Conservation (phyloP, 2,888 invertebrate genomes). For the Gasteruption jaculator region DNA sequence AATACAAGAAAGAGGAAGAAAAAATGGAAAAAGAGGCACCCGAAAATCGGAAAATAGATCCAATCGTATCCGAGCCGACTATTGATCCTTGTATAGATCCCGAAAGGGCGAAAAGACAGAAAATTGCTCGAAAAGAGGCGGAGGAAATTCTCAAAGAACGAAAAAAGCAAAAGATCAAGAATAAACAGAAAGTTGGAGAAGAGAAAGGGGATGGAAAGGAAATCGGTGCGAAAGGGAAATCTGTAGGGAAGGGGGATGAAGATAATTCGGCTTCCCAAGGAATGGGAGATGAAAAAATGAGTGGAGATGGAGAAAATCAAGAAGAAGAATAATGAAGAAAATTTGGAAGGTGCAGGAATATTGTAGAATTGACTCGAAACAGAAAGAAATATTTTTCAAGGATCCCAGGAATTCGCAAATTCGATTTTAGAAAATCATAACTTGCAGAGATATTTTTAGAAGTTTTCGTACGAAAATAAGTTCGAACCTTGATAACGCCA, state of each 20-base stretch:
- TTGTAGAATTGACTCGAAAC: neutral
- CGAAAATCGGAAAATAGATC: slow-evolving; percentile 22
- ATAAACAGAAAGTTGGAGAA: neutral
- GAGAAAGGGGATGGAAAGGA: slow-evolving; percentile 5
- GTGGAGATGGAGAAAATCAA: neutral
- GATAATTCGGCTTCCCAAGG: no score
- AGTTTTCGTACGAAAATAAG: no score
- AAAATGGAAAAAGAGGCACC: slow-evolving; percentile 3
- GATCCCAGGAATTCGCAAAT: no score
- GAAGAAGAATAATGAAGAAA: slow-evolving; percentile 4
- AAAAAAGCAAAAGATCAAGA: slow-evolving; percentile 12
- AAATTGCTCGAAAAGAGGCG: slow-evolving; percentile 27
- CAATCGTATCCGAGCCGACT: slow-evolving; percentile 29
- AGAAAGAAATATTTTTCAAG: no score
- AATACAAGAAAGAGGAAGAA: slow-evolving; percentile 20
- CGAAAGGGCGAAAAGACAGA: slow-evolving; percentile 27
- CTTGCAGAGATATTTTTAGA: no score
- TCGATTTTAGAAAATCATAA: no score
- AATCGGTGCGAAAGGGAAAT: no score
- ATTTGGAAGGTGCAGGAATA: neutral
- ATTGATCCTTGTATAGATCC: slow-evolving; percentile 36
- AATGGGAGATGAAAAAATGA: slow-evolving; percentile 1
- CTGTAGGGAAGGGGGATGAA: no score
- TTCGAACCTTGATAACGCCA: no score
- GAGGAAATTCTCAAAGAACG: slow-evolving; percentile 2